Percentiles rank a stretch among this genome's conserved stretches.
Conservation (phyloP, 2,113 vertebrate species). For the Oreochromis aureus region DNA sequence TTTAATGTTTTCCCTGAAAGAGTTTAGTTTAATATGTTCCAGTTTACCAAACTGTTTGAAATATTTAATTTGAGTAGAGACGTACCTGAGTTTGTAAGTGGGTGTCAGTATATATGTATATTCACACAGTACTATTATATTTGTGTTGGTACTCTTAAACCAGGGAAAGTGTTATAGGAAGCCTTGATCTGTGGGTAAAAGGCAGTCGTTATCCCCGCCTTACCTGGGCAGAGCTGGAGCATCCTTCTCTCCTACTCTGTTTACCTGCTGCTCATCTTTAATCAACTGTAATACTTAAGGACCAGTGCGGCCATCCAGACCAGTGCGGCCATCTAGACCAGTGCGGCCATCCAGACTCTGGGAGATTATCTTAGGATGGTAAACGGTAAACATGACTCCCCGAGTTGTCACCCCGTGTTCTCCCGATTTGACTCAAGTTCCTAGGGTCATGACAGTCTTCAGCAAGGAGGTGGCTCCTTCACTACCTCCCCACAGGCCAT, state of each 20-base stretch:
- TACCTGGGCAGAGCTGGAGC: not conserved
- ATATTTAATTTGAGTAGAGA: not conserved
- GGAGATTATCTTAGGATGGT: not conserved
- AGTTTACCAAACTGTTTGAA: not conserved
- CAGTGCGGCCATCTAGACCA: not conserved
- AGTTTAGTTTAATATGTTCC: not conserved
- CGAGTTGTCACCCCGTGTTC: accelerated
- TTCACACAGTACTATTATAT: not conserved
- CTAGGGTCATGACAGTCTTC: not conserved
- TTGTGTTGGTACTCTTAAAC: not conserved
- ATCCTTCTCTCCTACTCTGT: not conserved
- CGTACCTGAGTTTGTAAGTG: not conserved
- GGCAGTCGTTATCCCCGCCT: not conserved
- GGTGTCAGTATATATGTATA: not conserved
- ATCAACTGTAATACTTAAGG: not conserved
- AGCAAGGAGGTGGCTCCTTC: not conserved
- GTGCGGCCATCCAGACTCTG: not conserved
- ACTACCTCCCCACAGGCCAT: not conserved
- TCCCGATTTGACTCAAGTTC: not conserved
- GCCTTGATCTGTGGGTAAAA: not conserved
- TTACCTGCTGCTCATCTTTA: not conserved
- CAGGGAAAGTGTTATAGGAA: not conserved
- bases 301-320: accelerated
- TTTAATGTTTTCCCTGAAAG: not conserved
- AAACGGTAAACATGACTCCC: not conserved